Base-by-base conservation (phyloP, 2,113 vertebrate species). In the Peromyscus maniculatus region DNA sequence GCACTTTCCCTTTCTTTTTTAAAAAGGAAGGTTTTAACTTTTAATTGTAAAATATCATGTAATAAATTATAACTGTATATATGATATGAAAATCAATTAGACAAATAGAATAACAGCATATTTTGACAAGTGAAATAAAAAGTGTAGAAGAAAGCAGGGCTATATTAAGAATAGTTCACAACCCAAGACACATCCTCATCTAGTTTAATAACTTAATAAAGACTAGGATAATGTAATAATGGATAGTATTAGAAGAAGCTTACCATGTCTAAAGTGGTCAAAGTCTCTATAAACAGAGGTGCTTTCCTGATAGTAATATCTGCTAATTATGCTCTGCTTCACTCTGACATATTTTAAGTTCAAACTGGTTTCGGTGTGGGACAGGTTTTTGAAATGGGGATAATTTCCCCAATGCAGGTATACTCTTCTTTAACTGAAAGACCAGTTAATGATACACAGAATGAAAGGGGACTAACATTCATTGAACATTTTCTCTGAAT, bases 81-180 rank as follows among this genome's bases (percentile, higher is more conserved):
- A 31, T 49, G 89, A 66, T 75, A 59, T 86, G 17, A 21, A 64
- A 84, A 64, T 43, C 46, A 91, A 79, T 43, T 36, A 93, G 31
- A 59, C 4, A 79, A 92, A 62, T 0, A 86, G 57, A 90, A 49
- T 55, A 87, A n/a, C 21, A 82, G 15, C 89, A 36, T 94, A 31
- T 91, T 89, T 95, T 93, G 31, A 64, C 11, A 84, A 91, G 10
- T 96, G 4, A 95, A 93, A 89, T 86, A 80, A 95, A 80, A 80
- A 79, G 24, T 3, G 24, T 62, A 69, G 3, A 83, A 16, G 57
- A 82, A 93, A 33, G 7, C n/a, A 64, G 33, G 3, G 24, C 15
- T 74, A 22, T 13, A 39, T 28, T 13, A 57, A 74, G 33, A 74
- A 3, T 7, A 74, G 13, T 57, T n/a, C 13, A 74, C 5, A 89